Percentiles rank a stretch among this genome's conserved stretches.
Evolutionary conservation across 1,140 invertebrate genomes (phyloP).

Genomic region (Nasonia longicornis): DNA sequence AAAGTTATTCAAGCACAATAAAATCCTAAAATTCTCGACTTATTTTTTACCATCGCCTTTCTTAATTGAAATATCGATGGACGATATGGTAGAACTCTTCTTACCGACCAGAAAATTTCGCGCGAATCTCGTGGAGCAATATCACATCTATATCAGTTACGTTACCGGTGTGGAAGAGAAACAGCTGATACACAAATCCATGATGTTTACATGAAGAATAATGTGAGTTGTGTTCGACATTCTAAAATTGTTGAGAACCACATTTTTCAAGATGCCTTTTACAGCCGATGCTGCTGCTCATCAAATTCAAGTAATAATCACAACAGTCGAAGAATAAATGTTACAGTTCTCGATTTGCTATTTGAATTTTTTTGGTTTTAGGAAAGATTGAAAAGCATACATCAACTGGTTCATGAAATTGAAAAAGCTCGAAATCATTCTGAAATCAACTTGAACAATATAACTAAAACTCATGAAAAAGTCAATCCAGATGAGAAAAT

Average conservation of each 20-base stretch:
- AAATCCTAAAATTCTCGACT: neutral
- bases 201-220: neutral
- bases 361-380: constrained; percentile 56
- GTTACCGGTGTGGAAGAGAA: too few relatives aligned
- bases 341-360: constrained; percentile 10
- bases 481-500: constrained; percentile 78
- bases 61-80: too few relatives aligned
- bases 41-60: too few relatives aligned
- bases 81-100: too few relatives aligned
- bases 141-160: too few relatives aligned
- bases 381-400: constrained; percentile 84
- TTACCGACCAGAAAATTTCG: too few relatives aligned
- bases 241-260: constrained; percentile 65
- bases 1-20: neutral
- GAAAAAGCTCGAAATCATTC: constrained; percentile 82
- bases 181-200: neutral
- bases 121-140: too few relatives aligned
- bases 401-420: constrained; percentile 82
- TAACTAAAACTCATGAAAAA: constrained; percentile 84
- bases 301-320: constrained; percentile 76
- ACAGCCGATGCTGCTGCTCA: constrained; percentile 82
- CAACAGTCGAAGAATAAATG: neutral
- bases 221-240: neutral
- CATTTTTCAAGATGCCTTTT: constrained; percentile 74
- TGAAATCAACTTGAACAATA: constrained; percentile 83